A percentile compares a stretch with the other conserved stretches of the same genome.
These are phyloP conservation scores for Uloborus plumipes DNA, from an alignment of 2,888 invertebrate species.

Conservation along the genomic window DNA sequence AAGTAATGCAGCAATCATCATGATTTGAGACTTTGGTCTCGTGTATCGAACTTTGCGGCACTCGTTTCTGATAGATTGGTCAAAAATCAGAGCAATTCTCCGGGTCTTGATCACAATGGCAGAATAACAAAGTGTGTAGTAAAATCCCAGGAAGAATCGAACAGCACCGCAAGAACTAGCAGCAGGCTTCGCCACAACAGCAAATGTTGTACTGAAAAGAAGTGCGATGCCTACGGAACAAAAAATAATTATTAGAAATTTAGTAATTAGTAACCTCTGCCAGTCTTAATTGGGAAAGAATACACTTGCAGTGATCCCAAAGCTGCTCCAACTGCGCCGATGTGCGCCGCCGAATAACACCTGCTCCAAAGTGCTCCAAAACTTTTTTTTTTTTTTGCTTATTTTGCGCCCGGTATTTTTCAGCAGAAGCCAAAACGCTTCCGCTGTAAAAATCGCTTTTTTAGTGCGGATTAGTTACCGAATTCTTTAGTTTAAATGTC, in stretches of 20 bases:
- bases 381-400: no score
- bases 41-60: constrained; percentile 67
- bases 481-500: no score
- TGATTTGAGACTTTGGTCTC: constrained; percentile 73
- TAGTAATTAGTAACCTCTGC: no score
- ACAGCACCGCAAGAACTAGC: constrained; percentile 73
- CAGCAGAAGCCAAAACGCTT: no score
- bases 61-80: constrained; percentile 66
- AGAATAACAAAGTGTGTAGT: constrained; percentile 75
- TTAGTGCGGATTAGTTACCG: no score
- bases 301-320: no score
- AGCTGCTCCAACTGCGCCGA: no score
- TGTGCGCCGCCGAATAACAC: no score
- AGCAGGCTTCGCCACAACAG: constrained; percentile 74
- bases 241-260: background rate
- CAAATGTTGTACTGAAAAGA: constrained; percentile 74
- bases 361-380: no score
- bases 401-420: no score
- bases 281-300: no score
- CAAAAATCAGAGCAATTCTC: constrained; percentile 75
- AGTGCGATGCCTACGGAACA: constrained; percentile 71
- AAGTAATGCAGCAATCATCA: constrained; percentile 74
- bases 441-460: no score
- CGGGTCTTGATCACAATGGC: constrained; percentile 76
- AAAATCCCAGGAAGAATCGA: constrained; percentile 74